A percentile compares a stretch with the other conserved stretches of the same genome.
phyloP scores from a whole-genome alignment of 1,140 invertebrate species.

The Pogonognathellus flavescens region DNA sequence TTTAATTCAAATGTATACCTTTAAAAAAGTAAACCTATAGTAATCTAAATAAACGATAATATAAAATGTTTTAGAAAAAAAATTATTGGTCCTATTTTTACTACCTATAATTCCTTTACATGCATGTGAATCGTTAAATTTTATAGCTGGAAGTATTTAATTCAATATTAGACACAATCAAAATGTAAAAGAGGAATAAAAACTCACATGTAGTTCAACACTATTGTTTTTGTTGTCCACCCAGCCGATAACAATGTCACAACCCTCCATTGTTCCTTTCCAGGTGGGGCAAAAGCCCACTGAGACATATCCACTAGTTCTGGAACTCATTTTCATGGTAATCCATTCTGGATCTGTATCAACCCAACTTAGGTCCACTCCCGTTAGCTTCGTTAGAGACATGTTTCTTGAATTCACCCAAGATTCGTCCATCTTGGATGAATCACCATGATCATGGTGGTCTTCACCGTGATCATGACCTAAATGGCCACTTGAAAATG shows the following conservation, averaged over 20 bases:
- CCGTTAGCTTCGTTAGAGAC: slow-evolving; percentile 48
- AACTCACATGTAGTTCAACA: slow-evolving; percentile 79
- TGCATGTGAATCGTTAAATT: not conserved
- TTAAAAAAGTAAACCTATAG: not conserved
- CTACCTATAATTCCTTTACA: not conserved
- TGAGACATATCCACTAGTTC: slow-evolving; percentile 80
- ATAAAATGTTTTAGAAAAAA: not conserved
- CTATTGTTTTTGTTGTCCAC: slow-evolving; percentile 79
- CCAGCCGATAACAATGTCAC: slow-evolving; percentile 87
- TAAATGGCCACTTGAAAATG: slow-evolving; percentile 3
- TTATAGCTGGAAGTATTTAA: not conserved
- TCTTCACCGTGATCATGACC: slow-evolving; percentile 21
- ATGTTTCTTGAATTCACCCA: not conserved
- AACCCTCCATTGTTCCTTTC: slow-evolving; percentile 80
- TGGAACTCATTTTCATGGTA: slow-evolving; percentile 75
- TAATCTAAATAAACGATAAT: not conserved
- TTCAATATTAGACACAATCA: not conserved
- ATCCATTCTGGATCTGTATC: slow-evolving; percentile 49
- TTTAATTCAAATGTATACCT: too few relatives aligned
- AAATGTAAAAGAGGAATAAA: slow-evolving; percentile 1
- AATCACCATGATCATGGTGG: not conserved
- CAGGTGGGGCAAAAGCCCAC: slow-evolving; percentile 78
- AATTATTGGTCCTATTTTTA: not conserved
- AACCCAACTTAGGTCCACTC: slow-evolving; percentile 61
- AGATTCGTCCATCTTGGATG: not conserved